Base-by-base conservation (phyloP, 2,113 vertebrate genomes). In the Taxidea taxus region DNA sequence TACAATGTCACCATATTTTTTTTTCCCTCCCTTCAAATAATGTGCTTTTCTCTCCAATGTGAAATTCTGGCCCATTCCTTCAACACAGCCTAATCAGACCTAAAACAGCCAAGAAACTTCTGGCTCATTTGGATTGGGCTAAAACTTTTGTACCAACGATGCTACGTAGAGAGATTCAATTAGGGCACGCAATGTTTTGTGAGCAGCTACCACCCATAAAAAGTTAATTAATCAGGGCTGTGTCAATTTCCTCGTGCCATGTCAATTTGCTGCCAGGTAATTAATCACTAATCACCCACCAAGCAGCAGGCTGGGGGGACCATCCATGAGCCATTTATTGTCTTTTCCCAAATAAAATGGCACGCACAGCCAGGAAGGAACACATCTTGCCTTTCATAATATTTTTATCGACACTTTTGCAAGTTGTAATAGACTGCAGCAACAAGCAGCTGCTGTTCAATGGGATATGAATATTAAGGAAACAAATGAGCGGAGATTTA, bases 161-260 rank as follows among this genome's bases (percentile, higher is more conserved):
- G 34, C 98, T 98, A 97, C 98, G 96, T 94, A 97, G 98, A 98
- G 96, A 98, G 98, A 98, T 99, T 99, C 98, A 99, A 98, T 99
- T 99, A 98, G 96, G 98, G 98, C 98, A 94, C 96, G 85, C 98
- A 98, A 96, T 98, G 98, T 98, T 99, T 98, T 99, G 98, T 98
- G 98, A 98, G 98, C 98, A 98, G 98, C 98, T 98, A 98, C 98
- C 98, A 97, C 98, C 97, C 98, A 98, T 98, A 98, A 98, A 99
- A 99, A 99, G 98, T 99, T 99, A 99, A 99, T 99, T 99, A 99
- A 99, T 99, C 99, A 99, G 99, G 98, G 98, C 98, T 98, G 98
- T 99, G 99, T 99, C 99, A 98, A 99, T 99, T 99, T 99, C 98
- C 98, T 98, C 96, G 95, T 99, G 98, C 99, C 98, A 96, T 99